Base-by-base conservation (phyloP, 2,888 invertebrate genomes). In the Pandemis corylana region DNA sequence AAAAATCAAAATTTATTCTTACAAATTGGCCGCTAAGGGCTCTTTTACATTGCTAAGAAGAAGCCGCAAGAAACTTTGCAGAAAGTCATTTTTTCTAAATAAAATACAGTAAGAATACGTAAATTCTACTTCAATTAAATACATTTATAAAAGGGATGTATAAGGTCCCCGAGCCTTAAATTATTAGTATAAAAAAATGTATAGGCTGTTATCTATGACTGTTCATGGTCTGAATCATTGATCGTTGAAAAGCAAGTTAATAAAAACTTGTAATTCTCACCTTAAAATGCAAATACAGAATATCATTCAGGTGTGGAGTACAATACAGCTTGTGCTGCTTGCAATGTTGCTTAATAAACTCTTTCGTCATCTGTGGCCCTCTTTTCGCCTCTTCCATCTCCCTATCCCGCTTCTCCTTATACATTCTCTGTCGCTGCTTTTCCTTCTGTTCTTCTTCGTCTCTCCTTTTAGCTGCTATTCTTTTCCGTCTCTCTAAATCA, bases 201-300 rank as follows among this genome's bases (percentile, higher is more conserved):
- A n/a, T n/a, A n/a, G n/a, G n/a, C n/a, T n/a, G n/a, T n/a, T n/a
- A n/a, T n/a, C n/a, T n/a, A n/a, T n/a, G n/a, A 44, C 7, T 44
- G 1, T 1, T 44, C 44, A 44, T 28, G 44, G 44, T 44, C 7
- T 44, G 46, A 4, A 46, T 46, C 46, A 10, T 10, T 46, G 4
- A 10, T 46, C 46, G 4, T 12, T 46, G 12, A 4, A 10, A 46
- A 12, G 6, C 51, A 13, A 51, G n/a, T n/a, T 6, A 13, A 13
- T n/a, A 6, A 51, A 51, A 51, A 51, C 1, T 1, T n/a, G 51
- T 51, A n/a, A 51, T 51, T n/a, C 53, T 79, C 90, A 97, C 98
- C 97, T 97, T 99, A 96, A 95, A 99, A 94, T 99, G 99, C 59
- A 99, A 95, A 89, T 99, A 99, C 0, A 99, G 94, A 12, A 98